These are phyloP conservation scores for Whitmania pigra DNA, from an alignment of 1,140 invertebrate species.

Conservation along the genomic window DNA sequence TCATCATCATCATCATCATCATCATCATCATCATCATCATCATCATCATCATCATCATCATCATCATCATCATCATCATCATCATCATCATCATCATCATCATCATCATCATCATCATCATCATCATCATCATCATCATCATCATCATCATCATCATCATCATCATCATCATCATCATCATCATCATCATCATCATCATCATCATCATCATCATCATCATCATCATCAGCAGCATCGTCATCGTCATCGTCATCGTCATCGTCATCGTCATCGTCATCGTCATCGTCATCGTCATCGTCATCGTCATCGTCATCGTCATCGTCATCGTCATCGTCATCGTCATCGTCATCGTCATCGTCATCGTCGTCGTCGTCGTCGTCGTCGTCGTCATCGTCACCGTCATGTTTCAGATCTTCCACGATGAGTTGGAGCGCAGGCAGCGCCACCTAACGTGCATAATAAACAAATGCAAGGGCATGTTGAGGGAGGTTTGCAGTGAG, in stretches of 20 bases:
- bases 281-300: background rate
- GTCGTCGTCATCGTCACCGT: background rate
- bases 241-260: too few species aligned
- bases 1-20: too few species aligned
- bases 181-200: background rate
- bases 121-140: background rate
- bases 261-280: background rate
- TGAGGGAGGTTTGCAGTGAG: slow-evolving; percentile 80
- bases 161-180: too few species aligned
- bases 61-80: too few species aligned
- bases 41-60: background rate
- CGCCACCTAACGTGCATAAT: slow-evolving; percentile 78
- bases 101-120: background rate
- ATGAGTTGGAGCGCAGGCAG: slow-evolving; percentile 84
- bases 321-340: too few species aligned
- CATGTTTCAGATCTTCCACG: slow-evolving; percentile 59
- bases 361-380: background rate
- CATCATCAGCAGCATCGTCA: background rate
- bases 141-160: background rate
- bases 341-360: too few species aligned
- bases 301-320: too few species aligned
- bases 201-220: background rate
- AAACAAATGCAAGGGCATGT: slow-evolving; percentile 68
- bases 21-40: background rate
- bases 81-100: too few species aligned